phyloP scores from a whole-genome alignment of 2,888 invertebrate genomes.

The Aphrophora alni region DNA sequence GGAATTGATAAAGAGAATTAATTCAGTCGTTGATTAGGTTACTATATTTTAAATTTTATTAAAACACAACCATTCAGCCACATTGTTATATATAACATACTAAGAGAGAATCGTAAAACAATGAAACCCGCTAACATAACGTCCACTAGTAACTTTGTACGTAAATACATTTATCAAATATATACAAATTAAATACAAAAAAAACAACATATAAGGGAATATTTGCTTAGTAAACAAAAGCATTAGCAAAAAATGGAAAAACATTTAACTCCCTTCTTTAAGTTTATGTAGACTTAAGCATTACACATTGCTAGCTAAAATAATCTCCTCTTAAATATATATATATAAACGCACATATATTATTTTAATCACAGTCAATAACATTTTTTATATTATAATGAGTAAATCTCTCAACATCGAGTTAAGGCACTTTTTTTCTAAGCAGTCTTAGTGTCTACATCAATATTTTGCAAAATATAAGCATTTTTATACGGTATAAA shows the following conservation, averaged over 20 bases:
- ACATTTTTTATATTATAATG: neutral
- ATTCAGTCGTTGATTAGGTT: no score
- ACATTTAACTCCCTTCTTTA: neutral
- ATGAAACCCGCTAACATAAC: neutral
- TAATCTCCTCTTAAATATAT: neutral
- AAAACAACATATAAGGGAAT: neutral
- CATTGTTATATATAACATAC: no score
- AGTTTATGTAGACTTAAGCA: neutral
- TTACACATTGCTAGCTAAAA: neutral
- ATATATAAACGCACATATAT: slow-evolving; percentile 2
- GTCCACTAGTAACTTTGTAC: slow-evolving; percentile 5
- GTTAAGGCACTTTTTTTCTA: neutral
- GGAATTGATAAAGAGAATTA: no score
- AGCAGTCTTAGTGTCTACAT: neutral
- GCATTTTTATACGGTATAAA: neutral
- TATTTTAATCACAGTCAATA: neutral
- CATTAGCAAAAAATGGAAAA: neutral
- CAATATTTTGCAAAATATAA: neutral
- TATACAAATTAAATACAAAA: slow-evolving; percentile 9
- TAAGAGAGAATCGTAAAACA: no score
- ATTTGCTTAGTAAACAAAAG: neutral
- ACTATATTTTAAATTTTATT: neutral
- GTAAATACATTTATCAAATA: slow-evolving; percentile 1
- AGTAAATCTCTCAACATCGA: neutral
- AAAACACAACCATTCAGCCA: neutral